Conservation (phyloP, 37 sponge, comb jelly and placozoan species). For the Halisarca cf. caerulea region DNA sequence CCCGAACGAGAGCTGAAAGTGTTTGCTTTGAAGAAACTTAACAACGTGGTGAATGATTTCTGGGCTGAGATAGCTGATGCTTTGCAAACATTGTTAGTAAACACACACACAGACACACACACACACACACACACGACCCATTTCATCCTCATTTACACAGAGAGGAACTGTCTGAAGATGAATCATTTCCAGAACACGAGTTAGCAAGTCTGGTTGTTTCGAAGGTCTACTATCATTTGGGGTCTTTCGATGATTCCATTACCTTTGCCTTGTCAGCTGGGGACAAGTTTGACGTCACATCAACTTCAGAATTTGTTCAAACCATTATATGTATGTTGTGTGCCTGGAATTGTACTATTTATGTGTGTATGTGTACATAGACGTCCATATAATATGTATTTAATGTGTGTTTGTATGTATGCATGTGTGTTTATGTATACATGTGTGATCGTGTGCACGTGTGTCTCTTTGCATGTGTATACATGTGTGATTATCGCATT, state of each 20-base stretch:
- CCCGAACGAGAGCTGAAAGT: constrained; percentile 76
- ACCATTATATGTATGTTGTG: constrained; percentile 85
- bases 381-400: background rate
- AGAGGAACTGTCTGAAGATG: constrained; percentile 88
- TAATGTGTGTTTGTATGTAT: background rate
- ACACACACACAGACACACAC: background rate
- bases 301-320: constrained; percentile 90
- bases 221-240: constrained; percentile 99
- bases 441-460: too few relatives aligned
- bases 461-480: too few relatives aligned
- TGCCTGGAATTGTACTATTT: background rate
- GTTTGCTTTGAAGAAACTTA: constrained; percentile 87
- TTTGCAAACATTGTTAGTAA: constrained; percentile 34
- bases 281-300: constrained; percentile 81
- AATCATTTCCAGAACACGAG: constrained; percentile 79
- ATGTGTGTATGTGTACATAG: background rate
- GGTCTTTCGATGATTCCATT: constrained; percentile 90
- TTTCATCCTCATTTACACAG: constrained; percentile 31
- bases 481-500: too few relatives aligned
- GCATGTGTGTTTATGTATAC: too few relatives aligned
- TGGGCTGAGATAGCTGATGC: constrained; percentile 97
- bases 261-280: constrained; percentile 92
- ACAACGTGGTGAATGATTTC: constrained; percentile 89
- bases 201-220: constrained; percentile 92
- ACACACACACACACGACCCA: background rate